Percentiles rank a stretch among this genome's conserved stretches.
Conservation (phyloP, 2,113 vertebrate genomes). For the Misgurnus mizolepis region DNA sequence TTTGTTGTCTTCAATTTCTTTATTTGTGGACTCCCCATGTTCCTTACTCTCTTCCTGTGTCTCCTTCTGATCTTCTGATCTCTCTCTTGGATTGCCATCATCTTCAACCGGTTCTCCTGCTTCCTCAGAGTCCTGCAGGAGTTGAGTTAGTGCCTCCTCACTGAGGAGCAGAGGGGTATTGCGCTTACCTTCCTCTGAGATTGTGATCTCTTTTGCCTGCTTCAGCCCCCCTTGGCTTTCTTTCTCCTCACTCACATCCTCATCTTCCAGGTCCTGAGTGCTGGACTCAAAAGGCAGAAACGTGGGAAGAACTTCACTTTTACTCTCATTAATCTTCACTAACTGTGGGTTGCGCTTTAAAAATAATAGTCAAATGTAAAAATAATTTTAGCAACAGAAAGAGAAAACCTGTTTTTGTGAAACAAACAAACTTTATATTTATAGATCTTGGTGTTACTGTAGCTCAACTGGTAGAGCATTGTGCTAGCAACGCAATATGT, state of each 20-base stretch:
- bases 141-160: conserved; percentile 65
- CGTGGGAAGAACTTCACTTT: conserved; percentile 60
- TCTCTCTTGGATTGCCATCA: conserved; percentile 8
- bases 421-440: neutral
- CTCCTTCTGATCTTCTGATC: neutral
- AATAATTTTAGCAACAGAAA: neutral
- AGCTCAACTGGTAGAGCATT: too few species aligned
- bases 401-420: neutral
- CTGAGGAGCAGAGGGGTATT: conserved; percentile 67
- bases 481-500: too few species aligned
- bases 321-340: conserved; percentile 57
- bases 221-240: conserved; percentile 43
- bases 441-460: too few species aligned
- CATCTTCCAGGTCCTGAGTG: conserved; percentile 65
- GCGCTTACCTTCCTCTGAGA: conserved; percentile 43
- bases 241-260: conserved; percentile 61
- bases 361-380: neutral
- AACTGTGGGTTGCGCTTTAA: conserved; percentile 45
- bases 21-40: conserved; percentile 19
- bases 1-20: neutral
- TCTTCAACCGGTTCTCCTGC: conserved; percentile 58
- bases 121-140: conserved; percentile 64
- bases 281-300: conserved; percentile 61
- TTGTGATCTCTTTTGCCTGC: conserved; percentile 40
- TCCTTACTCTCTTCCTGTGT: neutral